Evolutionary conservation across 2,113 vertebrate species (phyloP).

Genomic region (Neodon shergylaensis): DNA sequence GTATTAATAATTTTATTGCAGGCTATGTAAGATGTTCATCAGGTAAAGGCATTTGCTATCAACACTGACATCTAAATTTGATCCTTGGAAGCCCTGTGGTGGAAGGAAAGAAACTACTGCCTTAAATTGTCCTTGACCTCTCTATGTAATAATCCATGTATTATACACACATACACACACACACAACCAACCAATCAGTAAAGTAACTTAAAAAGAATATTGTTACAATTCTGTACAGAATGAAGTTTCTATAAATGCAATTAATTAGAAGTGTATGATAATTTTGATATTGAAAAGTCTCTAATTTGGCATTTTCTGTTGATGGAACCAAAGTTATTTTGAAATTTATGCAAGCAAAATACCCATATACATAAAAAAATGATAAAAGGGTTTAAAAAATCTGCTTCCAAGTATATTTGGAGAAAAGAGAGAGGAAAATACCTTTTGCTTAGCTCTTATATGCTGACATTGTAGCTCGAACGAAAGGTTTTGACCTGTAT

Average conservation of each 20-base stretch:
- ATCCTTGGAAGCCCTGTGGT: neutral
- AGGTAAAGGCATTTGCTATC: neutral
- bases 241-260: neutral
- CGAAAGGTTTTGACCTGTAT: neutral
- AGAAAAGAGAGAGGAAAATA: neutral
- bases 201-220: neutral
- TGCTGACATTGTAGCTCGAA: neutral
- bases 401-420: neutral
- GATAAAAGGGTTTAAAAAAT: neutral
- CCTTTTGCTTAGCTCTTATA: slow-evolving; percentile 19
- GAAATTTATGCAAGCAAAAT: slow-evolving; percentile 13
- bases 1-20: neutral
- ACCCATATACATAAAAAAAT: neutral
- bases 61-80: neutral
- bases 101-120: neutral
- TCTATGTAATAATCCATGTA: neutral
- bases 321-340: slow-evolving; percentile 23
- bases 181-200: neutral
- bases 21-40: neutral
- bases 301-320: slow-evolving; percentile 46
- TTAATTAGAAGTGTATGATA: neutral
- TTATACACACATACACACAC: neutral
- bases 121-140: neutral
- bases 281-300: slow-evolving; percentile 20
- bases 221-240: neutral